These are phyloP conservation scores for Todiramphus saurophagus DNA, from an alignment of 2,113 vertebrate genomes.

Conservation along the genomic window DNA sequence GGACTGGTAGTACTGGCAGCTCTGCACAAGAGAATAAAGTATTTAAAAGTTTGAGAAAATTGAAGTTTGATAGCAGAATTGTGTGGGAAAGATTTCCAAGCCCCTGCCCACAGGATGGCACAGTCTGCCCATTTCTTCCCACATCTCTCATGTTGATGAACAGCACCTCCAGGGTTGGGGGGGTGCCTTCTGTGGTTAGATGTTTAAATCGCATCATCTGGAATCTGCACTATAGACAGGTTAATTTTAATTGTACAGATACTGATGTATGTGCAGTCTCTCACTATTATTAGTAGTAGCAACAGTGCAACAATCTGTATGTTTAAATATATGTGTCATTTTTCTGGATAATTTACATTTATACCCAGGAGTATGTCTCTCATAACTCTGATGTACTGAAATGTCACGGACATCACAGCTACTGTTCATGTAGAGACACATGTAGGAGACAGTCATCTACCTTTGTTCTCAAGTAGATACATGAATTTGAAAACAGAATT, in stretches of 20 bases:
- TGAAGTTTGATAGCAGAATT: background rate
- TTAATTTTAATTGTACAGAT: background rate
- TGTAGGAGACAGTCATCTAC: background rate
- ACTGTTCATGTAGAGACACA: background rate
- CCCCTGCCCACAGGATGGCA: background rate
- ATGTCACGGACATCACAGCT: background rate
- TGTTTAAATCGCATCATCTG: background rate
- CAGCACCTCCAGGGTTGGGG: background rate
- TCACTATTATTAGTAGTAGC: background rate
- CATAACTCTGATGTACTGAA: background rate
- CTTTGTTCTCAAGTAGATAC: background rate
- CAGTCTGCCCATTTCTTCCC: background rate
- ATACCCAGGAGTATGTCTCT: background rate
- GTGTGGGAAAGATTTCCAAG: background rate
- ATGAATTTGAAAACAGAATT: background rate
- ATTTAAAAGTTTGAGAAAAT: background rate
- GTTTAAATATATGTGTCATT: background rate
- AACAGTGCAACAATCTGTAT: background rate
- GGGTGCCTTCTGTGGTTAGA: background rate
- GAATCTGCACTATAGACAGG: background rate
- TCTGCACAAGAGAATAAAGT: background rate
- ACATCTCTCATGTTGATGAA: background rate
- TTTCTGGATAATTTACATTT: background rate
- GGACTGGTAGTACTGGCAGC: background rate
- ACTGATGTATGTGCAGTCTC: background rate